phyloP scores from a whole-genome alignment of 2,888 invertebrate genomes.

The Lasioglossum zephyrum region DNA sequence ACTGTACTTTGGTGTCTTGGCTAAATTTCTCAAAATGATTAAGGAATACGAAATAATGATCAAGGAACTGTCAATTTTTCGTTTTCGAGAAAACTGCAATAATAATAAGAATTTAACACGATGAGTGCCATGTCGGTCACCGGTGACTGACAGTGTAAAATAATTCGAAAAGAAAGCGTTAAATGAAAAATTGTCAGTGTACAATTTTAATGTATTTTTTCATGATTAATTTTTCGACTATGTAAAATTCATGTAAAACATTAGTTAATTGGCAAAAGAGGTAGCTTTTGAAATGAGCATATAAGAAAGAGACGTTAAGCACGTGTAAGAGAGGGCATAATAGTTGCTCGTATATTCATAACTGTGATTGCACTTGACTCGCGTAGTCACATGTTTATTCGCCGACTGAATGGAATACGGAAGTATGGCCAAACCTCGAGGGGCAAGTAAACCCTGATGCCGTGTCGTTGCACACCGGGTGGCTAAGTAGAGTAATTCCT shows the following conservation, averaged over 20 bases:
- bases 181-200: not conserved
- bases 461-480: not conserved
- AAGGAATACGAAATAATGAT: not conserved
- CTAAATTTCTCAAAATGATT: not conserved
- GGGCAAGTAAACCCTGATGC: slow-evolving; percentile 12
- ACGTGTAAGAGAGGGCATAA: slow-evolving; percentile 4
- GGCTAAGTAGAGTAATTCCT: not conserved
- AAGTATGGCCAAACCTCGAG: slow-evolving; percentile 30
- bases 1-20: not conserved
- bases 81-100: not conserved
- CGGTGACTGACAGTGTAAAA: too few relatives aligned
- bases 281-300: not conserved
- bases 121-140: too few relatives aligned
- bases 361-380: slow-evolving; percentile 8
- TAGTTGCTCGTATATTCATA: slow-evolving; percentile 26
- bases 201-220: not conserved
- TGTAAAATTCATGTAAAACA: not conserved
- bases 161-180: not conserved
- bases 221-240: not conserved
- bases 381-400: slow-evolving; percentile 44
- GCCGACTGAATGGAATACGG: slow-evolving; percentile 36
- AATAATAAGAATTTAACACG: too few relatives aligned
- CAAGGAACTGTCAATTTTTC: not conserved
- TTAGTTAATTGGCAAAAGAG: not conserved
- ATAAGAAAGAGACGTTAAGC: not conserved